Evolutionary conservation across 2,113 vertebrate genomes (phyloP).

Genomic region (Sprattus sprattus): DNA sequence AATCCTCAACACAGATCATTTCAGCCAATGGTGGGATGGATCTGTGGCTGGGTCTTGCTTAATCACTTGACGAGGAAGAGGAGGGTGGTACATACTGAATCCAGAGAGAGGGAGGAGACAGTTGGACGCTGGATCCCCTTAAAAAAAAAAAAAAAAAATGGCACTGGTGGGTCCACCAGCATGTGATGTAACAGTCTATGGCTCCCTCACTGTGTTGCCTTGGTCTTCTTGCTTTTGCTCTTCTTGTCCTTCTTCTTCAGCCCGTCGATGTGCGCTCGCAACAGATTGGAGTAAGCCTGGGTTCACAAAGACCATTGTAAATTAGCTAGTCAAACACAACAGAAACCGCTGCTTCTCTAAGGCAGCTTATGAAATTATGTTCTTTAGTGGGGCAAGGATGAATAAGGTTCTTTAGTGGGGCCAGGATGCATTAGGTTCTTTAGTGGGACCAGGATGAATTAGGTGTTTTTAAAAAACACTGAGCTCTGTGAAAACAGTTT

Average conservation of each 20-base stretch:
- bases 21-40: background rate
- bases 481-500: background rate
- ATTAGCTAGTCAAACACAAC: background rate
- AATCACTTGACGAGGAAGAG: background rate
- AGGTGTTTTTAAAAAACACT: background rate
- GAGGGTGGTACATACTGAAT: background rate
- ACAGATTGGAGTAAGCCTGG: slow-evolving; percentile 94
- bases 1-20: background rate
- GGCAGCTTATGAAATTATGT: background rate
- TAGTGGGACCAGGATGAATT: background rate
- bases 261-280: slow-evolving; percentile 97
- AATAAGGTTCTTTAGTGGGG: too few species aligned
- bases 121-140: slow-evolving; percentile 27
- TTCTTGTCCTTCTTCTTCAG: slow-evolving; percentile 99
- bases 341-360: background rate
- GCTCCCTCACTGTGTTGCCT: slow-evolving; percentile 86
- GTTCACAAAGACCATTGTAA: background rate
- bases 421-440: background rate
- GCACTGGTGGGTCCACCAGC: slow-evolving; percentile 39
- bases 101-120: background rate
- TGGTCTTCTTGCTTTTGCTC: slow-evolving; percentile 97
- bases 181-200: background rate
- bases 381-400: background rate
- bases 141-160: background rate
- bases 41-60: background rate